Base-by-base conservation (phyloP, 1,140 invertebrate species). In the Neotoxoptera formosana region DNA sequence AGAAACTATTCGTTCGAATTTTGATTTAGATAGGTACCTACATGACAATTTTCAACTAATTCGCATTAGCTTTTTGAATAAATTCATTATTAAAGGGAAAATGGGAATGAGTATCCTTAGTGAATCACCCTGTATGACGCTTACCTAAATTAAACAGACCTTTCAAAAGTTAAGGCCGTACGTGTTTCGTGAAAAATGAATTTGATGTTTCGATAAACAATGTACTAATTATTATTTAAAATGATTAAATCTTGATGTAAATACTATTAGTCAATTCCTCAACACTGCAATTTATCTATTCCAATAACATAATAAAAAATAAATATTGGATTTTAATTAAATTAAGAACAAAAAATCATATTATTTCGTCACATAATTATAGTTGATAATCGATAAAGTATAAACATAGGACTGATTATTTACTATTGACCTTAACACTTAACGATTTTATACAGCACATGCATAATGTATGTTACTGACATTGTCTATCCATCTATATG, bases 321-420 rank as follows among this genome's bases (percentile, higher is more conserved):
- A n/a, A 76, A 76, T 76, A 76, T 76, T 76, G 17, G 17, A 76
- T 2, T 76, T 76, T 76, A 76, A 76, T 34, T 76, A 76, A 76
- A 76, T 76, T 76, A n/a, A 6, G n/a, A 76, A n/a, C 4, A 76
- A 76, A 76, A 76, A 76, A 76, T 76, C 0, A 76, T 76, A 34
- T 76, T 76, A 76, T 76, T 76, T 76, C 60, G n/a, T 76, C 60
- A n/a, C 60, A 76, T 76, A 76, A 76, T 76, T 76, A 17, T 76
- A 76, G 14, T 14, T n/a, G 60, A 76, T n/a, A 76, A 76, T 14
- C 17, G 60, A 76, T 76, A 76, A 34, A 30, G 30, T 76, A n/a
- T 76, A 76, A 76, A 76, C 6, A n/a, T n/a, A 76, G 7, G 51
- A 53, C 14, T 76, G 7, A 76, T 76, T 76, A n/a, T 76, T n/a